Evolutionary conservation across 2,113 vertebrate species (phyloP).

Genomic region (Panthera tigris): DNA sequence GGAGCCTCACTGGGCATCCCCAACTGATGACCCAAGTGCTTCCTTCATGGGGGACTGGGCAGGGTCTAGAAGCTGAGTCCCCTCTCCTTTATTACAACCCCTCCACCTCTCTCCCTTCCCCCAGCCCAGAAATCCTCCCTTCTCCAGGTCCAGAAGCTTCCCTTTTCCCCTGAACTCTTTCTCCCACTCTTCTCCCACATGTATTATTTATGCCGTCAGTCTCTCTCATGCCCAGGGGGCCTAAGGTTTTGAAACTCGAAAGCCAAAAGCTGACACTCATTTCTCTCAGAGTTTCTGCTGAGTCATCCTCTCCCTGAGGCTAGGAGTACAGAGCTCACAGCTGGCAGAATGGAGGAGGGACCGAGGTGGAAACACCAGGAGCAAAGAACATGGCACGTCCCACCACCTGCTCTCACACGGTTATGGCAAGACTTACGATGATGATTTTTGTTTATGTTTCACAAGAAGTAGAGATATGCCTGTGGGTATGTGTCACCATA

Average conservation of each 20-base stretch:
- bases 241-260: neutral
- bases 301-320: neutral
- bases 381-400: too few species aligned
- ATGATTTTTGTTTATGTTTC: neutral
- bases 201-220: neutral
- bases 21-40: neutral
- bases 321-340: neutral
- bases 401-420: neutral
- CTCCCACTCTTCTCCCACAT: neutral
- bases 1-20: neutral
- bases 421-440: neutral
- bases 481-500: neutral
- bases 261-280: neutral
- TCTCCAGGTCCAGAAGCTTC: neutral
- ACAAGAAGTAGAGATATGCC: neutral
- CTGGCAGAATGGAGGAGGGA: neutral
- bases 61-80: neutral
- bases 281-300: neutral
- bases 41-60: fast-evolving
- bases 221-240: neutral
- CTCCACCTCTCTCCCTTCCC: neutral
- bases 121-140: neutral
- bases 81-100: fast-evolving
- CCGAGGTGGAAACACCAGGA: neutral
- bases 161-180: neutral